These are phyloP conservation scores for Oryzaephilus surinamensis DNA, from an alignment of 1,140 invertebrate species.

Conservation along the genomic window DNA sequence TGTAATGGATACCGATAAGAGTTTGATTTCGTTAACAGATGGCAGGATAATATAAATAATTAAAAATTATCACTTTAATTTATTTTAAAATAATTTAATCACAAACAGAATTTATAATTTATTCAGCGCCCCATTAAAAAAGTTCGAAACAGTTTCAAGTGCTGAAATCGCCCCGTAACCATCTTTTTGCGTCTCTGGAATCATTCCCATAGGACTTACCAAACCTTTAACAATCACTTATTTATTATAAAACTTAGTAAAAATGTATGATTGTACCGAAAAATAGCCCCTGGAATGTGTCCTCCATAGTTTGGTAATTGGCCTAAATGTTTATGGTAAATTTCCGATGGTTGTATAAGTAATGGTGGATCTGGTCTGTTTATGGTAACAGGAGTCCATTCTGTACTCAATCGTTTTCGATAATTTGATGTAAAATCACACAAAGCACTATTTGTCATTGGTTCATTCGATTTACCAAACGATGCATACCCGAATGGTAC, in stretches of 20 bases:
- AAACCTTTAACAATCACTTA: constrained; percentile 40
- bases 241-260: background rate
- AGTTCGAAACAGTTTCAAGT: too few relatives aligned
- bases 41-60: too few relatives aligned
- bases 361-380: constrained; percentile 41
- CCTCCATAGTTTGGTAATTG: constrained; percentile 62
- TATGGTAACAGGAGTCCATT: constrained; percentile 55
- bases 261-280: constrained; percentile 40
- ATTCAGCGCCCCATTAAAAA: too few relatives aligned
- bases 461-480: constrained; percentile 50
- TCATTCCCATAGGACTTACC: constrained; percentile 61
- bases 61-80: too few relatives aligned
- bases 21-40: too few relatives aligned
- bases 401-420: constrained; percentile 48
- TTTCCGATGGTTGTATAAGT: constrained; percentile 40
- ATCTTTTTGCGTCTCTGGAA: constrained; percentile 56
- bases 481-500: constrained; percentile 52
- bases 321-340: constrained; percentile 58
- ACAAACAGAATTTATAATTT: too few relatives aligned
- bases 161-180: constrained; percentile 42
- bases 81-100: too few relatives aligned
- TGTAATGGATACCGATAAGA: too few relatives aligned
- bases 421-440: constrained; percentile 61
- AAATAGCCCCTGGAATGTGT: constrained; percentile 57
- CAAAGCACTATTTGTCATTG: constrained; percentile 50